phyloP scores from a whole-genome alignment of 2,888 invertebrate species.

The Tetanocera ferruginea region DNA sequence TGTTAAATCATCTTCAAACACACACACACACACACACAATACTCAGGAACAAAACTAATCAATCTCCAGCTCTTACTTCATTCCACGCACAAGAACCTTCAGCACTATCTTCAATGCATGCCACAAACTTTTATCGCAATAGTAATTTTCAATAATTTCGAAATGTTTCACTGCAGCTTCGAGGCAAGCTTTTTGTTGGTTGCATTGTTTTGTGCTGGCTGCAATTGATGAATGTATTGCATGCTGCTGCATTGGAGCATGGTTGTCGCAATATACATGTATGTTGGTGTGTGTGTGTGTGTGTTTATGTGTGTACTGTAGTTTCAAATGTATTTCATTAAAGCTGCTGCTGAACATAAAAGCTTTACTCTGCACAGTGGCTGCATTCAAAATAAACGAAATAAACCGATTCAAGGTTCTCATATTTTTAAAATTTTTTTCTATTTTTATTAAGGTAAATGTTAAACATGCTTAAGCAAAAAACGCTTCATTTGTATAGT shows the following conservation, averaged over 20 bases:
- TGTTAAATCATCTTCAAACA: conserved; percentile 20
- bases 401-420: not conserved
- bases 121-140: not conserved
- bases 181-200: not conserved
- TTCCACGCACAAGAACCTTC: not conserved
- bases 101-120: not conserved
- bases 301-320: not conserved
- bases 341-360: not conserved
- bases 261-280: not conserved
- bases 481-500: no score
- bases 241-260: not conserved
- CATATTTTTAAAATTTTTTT: no score
- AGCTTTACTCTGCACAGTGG: not conserved
- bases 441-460: no score
- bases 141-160: conserved; percentile 30
- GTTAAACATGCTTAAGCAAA: no score
- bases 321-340: conserved; percentile 5
- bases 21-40: not conserved
- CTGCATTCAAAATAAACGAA: not conserved
- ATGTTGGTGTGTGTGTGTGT: not conserved
- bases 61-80: not conserved
- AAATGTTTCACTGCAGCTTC: conserved; percentile 9
- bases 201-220: conserved; percentile 8
- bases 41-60: not conserved
- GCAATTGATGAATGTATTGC: conserved; percentile 22